Base-by-base conservation (phyloP, 2,113 vertebrate genomes). In the Cercocebus atys region DNA sequence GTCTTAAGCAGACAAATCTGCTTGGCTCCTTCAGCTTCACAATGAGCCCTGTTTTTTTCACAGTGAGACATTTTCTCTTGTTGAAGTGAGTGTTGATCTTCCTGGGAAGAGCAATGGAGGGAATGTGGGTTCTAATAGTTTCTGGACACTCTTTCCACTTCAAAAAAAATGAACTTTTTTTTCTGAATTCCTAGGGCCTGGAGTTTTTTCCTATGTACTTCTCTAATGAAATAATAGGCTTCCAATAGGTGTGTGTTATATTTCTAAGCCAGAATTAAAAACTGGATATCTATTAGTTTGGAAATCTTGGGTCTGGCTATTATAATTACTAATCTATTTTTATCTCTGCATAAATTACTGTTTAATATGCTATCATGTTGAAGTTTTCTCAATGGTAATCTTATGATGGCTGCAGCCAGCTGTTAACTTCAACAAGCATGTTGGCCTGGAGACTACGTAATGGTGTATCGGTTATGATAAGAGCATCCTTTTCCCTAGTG, bases 181-280 rank as follows among this genome's bases (percentile, higher is more conserved):
- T 73, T 52, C 45, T 81, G 61, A 47, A 73, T 79, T 72, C 8
- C 38, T 82, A 72, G 40, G 45, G 8, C 27, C 27, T 17, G 87
- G 25, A 64, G 50, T 68, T 95, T 23, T 61, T 32, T 55, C 30
- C n/a, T 68, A 38, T 5, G 64, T 68, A 70, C 20, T 57, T 68
- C 13, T 73, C 27, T 97, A 57, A 68, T 5, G 18, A 89, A 88
- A 55, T 86, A 84, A 38, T 75, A 57, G 50, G 23, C 50, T 30
- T 47, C 35, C 59, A 30, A 88, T 72, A 55, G 23, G 32, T 86
- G 32, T 55, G 4, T 2, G 11, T 81, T 5, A 14, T 38, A 40
- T 55, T 45, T 73, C 13, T 66, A 93, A 81, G 57, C 10, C 52
- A 94, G 38, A 94, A 93, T 91, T 88, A 85, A 82, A 92, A 88